phyloP scores from a whole-genome alignment of 2,113 vertebrate species.

The Odontophorus gujanensis region DNA sequence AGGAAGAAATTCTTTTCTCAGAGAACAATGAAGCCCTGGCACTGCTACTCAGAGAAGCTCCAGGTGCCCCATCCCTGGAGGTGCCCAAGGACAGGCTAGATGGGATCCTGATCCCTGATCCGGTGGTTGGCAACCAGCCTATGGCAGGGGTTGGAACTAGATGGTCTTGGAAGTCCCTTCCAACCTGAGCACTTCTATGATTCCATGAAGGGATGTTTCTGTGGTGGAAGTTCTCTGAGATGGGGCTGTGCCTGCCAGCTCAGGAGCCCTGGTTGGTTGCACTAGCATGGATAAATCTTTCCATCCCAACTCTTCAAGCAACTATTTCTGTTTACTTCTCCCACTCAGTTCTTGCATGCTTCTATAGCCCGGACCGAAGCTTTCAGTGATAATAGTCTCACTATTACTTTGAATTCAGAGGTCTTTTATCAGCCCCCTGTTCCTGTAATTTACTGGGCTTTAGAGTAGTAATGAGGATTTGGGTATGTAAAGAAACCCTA shows the following conservation, averaged over 20 bases:
- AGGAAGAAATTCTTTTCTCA: too few species aligned
- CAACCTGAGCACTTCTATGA: too few species aligned
- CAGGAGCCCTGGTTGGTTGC: not conserved
- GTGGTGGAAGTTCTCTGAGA: not conserved
- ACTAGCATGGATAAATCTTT: not conserved
- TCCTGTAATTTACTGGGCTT: constrained; percentile 18
- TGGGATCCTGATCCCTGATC: too few species aligned
- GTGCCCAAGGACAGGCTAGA: too few species aligned
- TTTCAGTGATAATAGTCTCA: not conserved
- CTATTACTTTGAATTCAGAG: not conserved
- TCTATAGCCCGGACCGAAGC: not conserved
- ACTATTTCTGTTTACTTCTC: not conserved
- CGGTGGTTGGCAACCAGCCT: too few species aligned
- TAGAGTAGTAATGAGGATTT: constrained; percentile 56
- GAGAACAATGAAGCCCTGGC: too few species aligned
- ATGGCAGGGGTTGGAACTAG: too few species aligned
- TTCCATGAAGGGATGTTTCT: not conserved
- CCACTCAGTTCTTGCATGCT: not conserved
- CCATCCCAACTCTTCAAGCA: not conserved
- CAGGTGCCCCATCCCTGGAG: too few species aligned
- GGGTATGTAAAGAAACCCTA: constrained; percentile 46
- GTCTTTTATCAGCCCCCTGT: constrained; percentile 7
- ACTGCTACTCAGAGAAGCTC: too few species aligned
- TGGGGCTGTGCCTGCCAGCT: not conserved
- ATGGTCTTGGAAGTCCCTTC: too few species aligned